Conservation (phyloP, 2,113 vertebrate species). For the Bujurquina vittata region DNA sequence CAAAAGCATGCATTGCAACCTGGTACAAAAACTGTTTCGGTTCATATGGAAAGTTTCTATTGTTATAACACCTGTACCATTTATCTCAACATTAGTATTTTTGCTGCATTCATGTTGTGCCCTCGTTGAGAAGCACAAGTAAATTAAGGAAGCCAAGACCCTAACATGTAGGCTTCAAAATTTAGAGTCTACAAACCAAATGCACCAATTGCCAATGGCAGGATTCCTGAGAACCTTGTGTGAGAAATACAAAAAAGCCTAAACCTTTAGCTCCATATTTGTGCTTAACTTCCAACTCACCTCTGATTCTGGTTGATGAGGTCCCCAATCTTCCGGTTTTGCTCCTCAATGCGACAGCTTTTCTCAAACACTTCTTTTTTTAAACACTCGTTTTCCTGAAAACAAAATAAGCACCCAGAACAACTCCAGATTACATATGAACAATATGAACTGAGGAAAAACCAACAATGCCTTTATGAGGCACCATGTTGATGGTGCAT, state of each 20-base stretch:
- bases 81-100: fast-evolving
- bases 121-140: neutral
- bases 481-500: fast-evolving
- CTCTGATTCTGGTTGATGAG: constrained; percentile 95
- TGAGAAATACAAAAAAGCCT: neutral
- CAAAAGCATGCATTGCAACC: neutral
- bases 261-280: fast-evolving
- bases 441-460: neutral
- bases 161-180: neutral
- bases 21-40: neutral
- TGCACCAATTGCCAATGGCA: neutral
- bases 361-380: constrained; percentile 98
- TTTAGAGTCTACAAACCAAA: neutral
- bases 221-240: neutral
- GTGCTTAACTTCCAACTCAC: constrained; percentile 71
- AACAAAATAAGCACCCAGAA: constrained; percentile 26
- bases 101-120: neutral
- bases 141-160: neutral
- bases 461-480: neutral
- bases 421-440: too few species aligned
- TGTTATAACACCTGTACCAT: neutral
- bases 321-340: constrained; percentile 94
- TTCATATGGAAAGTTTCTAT: neutral
- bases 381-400: constrained; percentile 95
- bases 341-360: constrained; percentile 93